Evolutionary conservation across 2,797 vertebrate genomes (phyloP).

Genomic region (Phataginus tetradactyla): DNA sequence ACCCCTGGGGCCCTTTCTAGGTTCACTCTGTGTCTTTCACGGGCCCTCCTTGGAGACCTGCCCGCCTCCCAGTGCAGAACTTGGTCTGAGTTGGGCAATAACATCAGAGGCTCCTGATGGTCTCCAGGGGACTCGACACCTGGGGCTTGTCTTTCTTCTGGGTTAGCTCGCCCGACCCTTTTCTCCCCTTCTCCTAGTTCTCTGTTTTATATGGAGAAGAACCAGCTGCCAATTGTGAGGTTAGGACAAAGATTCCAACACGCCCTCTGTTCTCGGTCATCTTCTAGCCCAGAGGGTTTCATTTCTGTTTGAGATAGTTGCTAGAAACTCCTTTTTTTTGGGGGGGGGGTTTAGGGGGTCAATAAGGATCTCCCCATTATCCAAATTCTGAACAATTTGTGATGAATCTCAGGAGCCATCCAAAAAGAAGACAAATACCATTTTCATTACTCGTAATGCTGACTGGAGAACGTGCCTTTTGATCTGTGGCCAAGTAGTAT

Average conservation of each 20-base stretch:
- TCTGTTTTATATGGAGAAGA: constrained; percentile 17
- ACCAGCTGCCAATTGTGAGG: background rate
- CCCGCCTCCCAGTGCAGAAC: background rate
- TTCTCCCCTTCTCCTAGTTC: background rate
- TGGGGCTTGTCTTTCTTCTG: background rate
- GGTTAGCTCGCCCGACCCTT: background rate
- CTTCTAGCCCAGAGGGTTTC: background rate
- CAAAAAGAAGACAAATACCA: background rate
- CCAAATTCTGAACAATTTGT: constrained; percentile 4
- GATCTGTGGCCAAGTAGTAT: background rate
- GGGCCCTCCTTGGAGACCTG: background rate
- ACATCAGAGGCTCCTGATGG: background rate
- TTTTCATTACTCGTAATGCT: background rate
- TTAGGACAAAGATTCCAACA: background rate
- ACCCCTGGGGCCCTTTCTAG: background rate
- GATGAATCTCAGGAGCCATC: background rate
- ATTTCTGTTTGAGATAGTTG: background rate
- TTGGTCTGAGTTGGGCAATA: background rate
- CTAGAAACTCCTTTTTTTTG: background rate
- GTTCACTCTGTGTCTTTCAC: background rate
- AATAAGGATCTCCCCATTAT: background rate
- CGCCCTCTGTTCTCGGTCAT: background rate
- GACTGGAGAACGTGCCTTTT: background rate
- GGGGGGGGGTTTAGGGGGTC: background rate
- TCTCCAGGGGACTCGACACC: background rate